Conservation (phyloP, 2,113 vertebrate species). For the Psephotus haematonotus region DNA sequence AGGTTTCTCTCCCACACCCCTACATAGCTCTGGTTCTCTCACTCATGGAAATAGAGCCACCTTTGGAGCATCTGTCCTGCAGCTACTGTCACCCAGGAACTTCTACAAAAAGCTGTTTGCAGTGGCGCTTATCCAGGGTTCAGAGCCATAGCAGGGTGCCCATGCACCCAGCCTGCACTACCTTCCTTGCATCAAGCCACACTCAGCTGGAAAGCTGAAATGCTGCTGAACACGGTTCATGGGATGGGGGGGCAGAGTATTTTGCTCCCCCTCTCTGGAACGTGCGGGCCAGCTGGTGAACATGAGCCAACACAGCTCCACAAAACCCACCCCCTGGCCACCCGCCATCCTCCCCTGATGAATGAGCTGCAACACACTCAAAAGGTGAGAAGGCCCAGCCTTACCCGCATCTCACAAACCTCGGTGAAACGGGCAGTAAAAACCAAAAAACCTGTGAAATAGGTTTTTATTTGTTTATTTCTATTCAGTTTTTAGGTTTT, state of each 20-base stretch:
- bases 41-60: not conserved
- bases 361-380: slow-evolving; percentile 19
- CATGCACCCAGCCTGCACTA: not conserved
- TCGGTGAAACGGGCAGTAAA: not conserved
- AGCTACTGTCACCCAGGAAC: not conserved
- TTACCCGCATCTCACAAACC: not conserved
- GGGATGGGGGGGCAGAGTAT: not conserved
- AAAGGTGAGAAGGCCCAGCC: slow-evolving; percentile 37
- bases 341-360: not conserved
- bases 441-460: not conserved
- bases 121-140: not conserved
- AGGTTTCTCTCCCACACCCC: not conserved
- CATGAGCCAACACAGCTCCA: not conserved
- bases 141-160: not conserved
- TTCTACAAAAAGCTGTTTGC: not conserved
- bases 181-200: slow-evolving; percentile 3
- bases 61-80: not conserved
- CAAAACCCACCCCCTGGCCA: not conserved
- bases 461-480: not conserved
- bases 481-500: not conserved
- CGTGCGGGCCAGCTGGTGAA: accelerated
- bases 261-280: not conserved
- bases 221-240: not conserved
- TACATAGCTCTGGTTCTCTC: not conserved
- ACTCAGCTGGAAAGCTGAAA: not conserved